Evolutionary conservation across 2,888 invertebrate genomes (phyloP).

Genomic region (Andrena praecox): DNA sequence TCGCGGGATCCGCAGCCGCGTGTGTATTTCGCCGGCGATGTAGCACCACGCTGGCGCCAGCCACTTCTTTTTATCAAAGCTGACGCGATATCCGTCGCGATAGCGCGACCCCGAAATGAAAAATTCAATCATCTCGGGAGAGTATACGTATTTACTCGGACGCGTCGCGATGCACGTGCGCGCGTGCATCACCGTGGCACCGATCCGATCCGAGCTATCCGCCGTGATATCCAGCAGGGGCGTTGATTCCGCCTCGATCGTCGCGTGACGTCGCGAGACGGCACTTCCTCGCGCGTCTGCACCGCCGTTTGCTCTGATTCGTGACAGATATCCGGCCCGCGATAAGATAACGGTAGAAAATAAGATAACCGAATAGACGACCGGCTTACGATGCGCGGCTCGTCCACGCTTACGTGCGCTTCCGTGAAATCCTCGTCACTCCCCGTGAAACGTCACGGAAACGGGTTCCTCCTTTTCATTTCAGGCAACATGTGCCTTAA

Average conservation of each 20-base stretch:
- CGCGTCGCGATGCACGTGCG: not conserved
- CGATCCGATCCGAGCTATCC: not conserved
- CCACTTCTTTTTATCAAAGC: conserved; percentile 64
- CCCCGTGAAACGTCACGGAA: conserved; percentile 41
- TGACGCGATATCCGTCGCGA: conserved; percentile 54
- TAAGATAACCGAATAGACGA: conserved; percentile 71
- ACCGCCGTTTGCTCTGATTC: conserved; percentile 54
- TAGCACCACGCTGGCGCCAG: conserved; percentile 57
- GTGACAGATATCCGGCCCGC: conserved; percentile 50
- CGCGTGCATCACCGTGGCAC: not conserved
- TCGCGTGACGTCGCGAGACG: conserved; percentile 10
- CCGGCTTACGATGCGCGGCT: conserved; percentile 29
- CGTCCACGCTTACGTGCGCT: conserved; percentile 54
- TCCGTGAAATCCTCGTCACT: conserved; percentile 50
- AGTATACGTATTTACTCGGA: conserved; percentile 40
- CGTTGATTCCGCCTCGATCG: conserved; percentile 16
- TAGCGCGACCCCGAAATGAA: conserved; percentile 62
- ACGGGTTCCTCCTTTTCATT: conserved; percentile 14
- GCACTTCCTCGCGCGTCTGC: conserved; percentile 28
- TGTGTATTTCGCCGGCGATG: conserved; percentile 36
- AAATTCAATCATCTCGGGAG: conserved; percentile 41
- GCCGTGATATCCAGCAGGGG: not conserved
- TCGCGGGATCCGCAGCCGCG: not conserved
- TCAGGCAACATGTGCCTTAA: not conserved
- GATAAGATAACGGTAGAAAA: conserved; percentile 75